phyloP scores from a whole-genome alignment of 2,113 vertebrate species.

The Microcebus ravelobensis region DNA sequence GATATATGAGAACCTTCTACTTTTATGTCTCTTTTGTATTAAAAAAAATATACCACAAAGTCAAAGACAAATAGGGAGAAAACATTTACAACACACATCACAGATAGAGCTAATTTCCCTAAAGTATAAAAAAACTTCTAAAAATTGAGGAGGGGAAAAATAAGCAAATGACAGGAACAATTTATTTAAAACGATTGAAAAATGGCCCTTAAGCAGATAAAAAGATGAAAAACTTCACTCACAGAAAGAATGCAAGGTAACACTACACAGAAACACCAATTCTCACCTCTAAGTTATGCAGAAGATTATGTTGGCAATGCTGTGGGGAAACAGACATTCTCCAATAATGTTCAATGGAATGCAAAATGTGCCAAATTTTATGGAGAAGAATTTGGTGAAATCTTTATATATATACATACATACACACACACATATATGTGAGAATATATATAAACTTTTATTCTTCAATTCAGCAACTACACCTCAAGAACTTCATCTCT shows the following conservation, averaged over 20 bases:
- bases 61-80: neutral
- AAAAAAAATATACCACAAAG: neutral
- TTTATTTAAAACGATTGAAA: neutral
- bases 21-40: neutral
- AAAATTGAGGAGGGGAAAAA: neutral
- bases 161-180: neutral
- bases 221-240: neutral
- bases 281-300: neutral
- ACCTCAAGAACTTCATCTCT: neutral
- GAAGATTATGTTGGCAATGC: neutral
- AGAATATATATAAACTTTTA: neutral
- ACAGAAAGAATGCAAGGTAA: neutral
- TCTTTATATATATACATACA: neutral
- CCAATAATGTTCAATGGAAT: neutral
- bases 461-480: neutral
- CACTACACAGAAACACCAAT: no score
- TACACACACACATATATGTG: no score
- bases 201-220: neutral
- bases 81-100: neutral
- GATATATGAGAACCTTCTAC: neutral
- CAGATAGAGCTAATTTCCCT: neutral
- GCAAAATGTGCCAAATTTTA: neutral
- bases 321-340: neutral
- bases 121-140: neutral
- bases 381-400: neutral